Percentiles rank a stretch among this genome's conserved stretches.
Evolutionary conservation across 1,140 invertebrate species (phyloP).

Genomic region (Leptinotarsa defecta): DNA sequence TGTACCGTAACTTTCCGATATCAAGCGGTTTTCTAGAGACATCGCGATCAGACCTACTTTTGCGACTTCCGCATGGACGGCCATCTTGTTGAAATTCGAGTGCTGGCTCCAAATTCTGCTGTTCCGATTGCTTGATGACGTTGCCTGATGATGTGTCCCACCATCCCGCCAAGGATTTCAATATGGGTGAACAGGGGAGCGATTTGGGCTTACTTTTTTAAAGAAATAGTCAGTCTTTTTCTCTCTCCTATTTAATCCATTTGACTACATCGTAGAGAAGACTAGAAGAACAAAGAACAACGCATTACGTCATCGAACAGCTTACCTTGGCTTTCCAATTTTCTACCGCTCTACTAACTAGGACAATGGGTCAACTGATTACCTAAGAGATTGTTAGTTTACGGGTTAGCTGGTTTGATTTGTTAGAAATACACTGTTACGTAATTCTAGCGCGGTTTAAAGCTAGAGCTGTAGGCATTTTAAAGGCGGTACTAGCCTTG

Average conservation of each 20-base stretch:
- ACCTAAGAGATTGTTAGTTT: not conserved
- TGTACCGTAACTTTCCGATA: too few relatives aligned
- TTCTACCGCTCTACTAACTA: not conserved
- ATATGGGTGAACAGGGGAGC: constrained; percentile 50
- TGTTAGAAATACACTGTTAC: too few relatives aligned
- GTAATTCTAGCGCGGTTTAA: too few relatives aligned
- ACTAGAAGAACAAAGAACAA: not conserved
- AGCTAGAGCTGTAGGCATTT: not conserved
- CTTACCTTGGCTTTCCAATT: constrained; percentile 6
- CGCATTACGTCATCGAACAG: not conserved
- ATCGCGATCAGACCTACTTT: constrained; percentile 18
- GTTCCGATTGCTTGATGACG: not conserved
- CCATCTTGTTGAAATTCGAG: constrained; percentile 19
- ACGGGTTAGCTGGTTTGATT: not conserved
- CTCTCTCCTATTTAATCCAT: constrained; percentile 52
- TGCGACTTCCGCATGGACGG: constrained; percentile 25
- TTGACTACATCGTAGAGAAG: constrained; percentile 31
- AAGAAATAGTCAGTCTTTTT: constrained; percentile 51
- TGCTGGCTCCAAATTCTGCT: too few relatives aligned
- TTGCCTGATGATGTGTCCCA: not conserved
- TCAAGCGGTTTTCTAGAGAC: too few relatives aligned
- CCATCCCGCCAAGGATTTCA: not conserved
- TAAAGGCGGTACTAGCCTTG: not conserved
- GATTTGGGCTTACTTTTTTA: constrained; percentile 49
- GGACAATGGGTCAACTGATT: not conserved